Conservation (phyloP, 2,888 invertebrate genomes). For the Diaphora mendica region DNA sequence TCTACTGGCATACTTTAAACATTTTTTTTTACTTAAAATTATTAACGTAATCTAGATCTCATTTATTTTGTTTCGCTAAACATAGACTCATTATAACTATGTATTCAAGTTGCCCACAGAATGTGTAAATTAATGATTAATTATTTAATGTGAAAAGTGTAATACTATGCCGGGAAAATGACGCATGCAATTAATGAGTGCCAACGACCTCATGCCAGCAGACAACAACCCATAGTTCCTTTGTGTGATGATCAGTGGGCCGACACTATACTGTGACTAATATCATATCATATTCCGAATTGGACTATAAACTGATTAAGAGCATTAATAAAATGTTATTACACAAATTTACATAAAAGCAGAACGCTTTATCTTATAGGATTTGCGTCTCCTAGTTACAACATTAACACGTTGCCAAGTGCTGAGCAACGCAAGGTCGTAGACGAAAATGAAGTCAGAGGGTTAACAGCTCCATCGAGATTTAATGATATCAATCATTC, state of each 20-base stretch:
- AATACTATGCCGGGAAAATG: slow-evolving; percentile 69
- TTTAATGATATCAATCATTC: slow-evolving; percentile 16
- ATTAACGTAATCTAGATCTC: slow-evolving; percentile 37
- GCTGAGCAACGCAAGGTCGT: slow-evolving; percentile 29
- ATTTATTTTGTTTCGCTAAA: slow-evolving; percentile 27
- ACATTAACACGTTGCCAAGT: slow-evolving; percentile 29
- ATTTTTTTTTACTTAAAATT: background rate
- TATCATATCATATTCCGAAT: slow-evolving; percentile 68
- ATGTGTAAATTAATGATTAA: slow-evolving; percentile 56
- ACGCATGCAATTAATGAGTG: slow-evolving; percentile 67
- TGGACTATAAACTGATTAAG: slow-evolving; percentile 27
- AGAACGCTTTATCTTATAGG: slow-evolving; percentile 28
- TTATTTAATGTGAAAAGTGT: slow-evolving; percentile 59
- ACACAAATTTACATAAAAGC: slow-evolving; percentile 29
- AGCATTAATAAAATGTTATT: slow-evolving; percentile 32
- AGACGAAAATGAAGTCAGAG: slow-evolving; percentile 24
- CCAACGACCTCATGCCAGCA: slow-evolving; percentile 72
- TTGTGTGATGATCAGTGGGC: slow-evolving; percentile 78
- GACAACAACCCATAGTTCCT: slow-evolving; percentile 69
- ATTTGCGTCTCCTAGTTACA: slow-evolving; percentile 24
- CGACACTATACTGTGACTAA: slow-evolving; percentile 75
- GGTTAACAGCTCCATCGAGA: slow-evolving; percentile 24
- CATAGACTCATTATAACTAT: slow-evolving; percentile 9
- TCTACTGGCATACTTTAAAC: background rate
- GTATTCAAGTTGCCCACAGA: slow-evolving; percentile 39